Evolutionary conservation across 2,797 vertebrate species (phyloP).

Genomic region (Crocidura indochinensis): DNA sequence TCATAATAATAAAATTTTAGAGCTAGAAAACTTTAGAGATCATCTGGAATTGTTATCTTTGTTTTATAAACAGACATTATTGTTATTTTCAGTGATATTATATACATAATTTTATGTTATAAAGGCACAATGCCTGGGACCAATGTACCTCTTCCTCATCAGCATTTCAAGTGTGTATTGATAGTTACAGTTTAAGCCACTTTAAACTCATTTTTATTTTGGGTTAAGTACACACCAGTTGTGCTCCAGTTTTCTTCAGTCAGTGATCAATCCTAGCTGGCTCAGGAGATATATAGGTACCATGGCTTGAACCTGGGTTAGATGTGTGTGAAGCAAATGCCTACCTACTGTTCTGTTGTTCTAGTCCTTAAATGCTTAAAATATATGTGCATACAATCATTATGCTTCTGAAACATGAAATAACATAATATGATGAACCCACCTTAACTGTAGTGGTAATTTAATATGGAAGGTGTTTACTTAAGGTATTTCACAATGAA

Average conservation of each 20-base stretch:
- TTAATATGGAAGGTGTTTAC: slow-evolving; percentile 85
- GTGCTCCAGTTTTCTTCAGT: no score
- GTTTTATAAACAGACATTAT: slow-evolving; percentile 44
- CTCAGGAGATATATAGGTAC: no score
- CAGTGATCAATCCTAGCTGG: no score
- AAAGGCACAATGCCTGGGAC: slow-evolving; percentile 28
- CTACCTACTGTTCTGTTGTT: no score
- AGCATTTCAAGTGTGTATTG: background rate
- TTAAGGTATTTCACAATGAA: slow-evolving; percentile 84
- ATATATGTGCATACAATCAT: background rate
- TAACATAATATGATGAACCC: slow-evolving; percentile 8
- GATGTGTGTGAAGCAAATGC: no score
- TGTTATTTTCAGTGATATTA: background rate
- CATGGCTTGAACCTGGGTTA: no score
- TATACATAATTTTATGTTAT: slow-evolving; percentile 8
- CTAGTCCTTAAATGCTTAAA: background rate
- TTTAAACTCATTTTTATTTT: slow-evolving; percentile 42
- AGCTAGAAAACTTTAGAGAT: slow-evolving; percentile 18
- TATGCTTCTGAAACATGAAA: slow-evolving; percentile 63
- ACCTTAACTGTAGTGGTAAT: slow-evolving; percentile 73
- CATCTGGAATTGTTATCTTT: slow-evolving; percentile 11
- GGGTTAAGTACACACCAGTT: no score
- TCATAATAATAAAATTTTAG: background rate
- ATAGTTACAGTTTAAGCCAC: slow-evolving; percentile 59
- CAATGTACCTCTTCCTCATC: background rate